Percentiles rank a stretch among this genome's conserved stretches.
These are phyloP conservation scores for Pipistrellus pygmaeus DNA, from an alignment of 2,797 vertebrate genomes.

Conservation along the genomic window DNA sequence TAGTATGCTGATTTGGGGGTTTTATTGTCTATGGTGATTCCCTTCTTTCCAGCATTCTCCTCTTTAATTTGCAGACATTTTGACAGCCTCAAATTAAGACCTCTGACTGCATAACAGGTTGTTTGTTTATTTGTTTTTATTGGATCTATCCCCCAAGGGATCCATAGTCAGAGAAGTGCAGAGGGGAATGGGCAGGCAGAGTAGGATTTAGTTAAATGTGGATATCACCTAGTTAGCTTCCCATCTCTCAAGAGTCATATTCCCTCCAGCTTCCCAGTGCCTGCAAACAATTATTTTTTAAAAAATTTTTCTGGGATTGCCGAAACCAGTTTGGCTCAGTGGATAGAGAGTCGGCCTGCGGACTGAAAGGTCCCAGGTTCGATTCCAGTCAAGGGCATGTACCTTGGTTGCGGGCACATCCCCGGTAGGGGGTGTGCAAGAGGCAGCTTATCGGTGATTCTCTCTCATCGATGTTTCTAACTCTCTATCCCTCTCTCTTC, in stretches of 20 bases:
- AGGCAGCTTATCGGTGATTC: too few relatives aligned
- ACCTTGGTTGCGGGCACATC: too few relatives aligned
- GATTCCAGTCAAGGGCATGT: too few relatives aligned
- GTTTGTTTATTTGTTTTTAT: not conserved
- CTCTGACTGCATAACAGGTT: not conserved
- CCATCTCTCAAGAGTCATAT: not conserved
- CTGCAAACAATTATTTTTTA: not conserved
- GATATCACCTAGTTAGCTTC: not conserved
- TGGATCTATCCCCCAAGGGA: not conserved
- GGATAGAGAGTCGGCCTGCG: too few relatives aligned
- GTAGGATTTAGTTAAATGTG: not conserved
- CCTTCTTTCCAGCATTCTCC: not conserved
- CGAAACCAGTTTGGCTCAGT: too few relatives aligned
- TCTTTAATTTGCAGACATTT: not conserved
- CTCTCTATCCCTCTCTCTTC: too few relatives aligned
- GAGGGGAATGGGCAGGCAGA: not conserved
- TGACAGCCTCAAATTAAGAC: not conserved
- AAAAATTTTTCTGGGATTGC: too few relatives aligned
- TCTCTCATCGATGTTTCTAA: too few relatives aligned
- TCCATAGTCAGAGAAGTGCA: not conserved
- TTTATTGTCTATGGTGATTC: not conserved
- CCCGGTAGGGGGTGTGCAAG: too few relatives aligned
- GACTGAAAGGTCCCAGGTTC: too few relatives aligned
- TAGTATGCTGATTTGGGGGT: not conserved
- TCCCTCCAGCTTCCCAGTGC: not conserved